phyloP scores from a whole-genome alignment of 2,797 vertebrate genomes.

The Pagetopsis macropterus region DNA sequence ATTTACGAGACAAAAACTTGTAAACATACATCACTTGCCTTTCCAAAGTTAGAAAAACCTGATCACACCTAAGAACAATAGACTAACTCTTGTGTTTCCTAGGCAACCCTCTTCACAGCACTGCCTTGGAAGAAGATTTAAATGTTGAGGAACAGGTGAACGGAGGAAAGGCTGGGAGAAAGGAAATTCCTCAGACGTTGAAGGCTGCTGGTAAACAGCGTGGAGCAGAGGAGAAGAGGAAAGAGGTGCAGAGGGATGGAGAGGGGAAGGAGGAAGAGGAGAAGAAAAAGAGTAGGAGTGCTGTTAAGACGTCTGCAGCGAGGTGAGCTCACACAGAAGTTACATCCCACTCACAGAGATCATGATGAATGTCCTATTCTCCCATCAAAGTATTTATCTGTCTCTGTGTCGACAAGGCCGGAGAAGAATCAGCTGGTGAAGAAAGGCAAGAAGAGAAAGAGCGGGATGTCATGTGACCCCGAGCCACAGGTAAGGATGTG shows the following conservation, averaged over 20 bases:
- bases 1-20: too few species aligned
- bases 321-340: constrained; percentile 3
- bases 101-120: constrained; percentile 74
- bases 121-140: constrained; percentile 69
- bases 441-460: constrained; percentile 11
- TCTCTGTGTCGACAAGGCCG: constrained; percentile 33
- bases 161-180: neutral
- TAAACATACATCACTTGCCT: too few species aligned
- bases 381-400: neutral
- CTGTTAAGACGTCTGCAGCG: neutral
- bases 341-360: neutral
- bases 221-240: constrained; percentile 32
- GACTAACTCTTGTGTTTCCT: constrained; percentile 2
- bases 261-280: neutral
- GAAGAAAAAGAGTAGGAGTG: constrained; percentile 15
- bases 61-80: too few species aligned
- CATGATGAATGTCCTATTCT: neutral
- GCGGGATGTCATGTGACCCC: neutral
- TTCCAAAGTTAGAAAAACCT: too few species aligned
- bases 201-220: constrained; percentile 3
- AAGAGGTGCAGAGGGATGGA: neutral
- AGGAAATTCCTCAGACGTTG: neutral
- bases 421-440: constrained; percentile 14
- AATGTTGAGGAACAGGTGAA: neutral
- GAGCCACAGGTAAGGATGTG: constrained; percentile 40